Conservation (phyloP, 2,888 invertebrate species). For the Kryphioiulus occultus region DNA sequence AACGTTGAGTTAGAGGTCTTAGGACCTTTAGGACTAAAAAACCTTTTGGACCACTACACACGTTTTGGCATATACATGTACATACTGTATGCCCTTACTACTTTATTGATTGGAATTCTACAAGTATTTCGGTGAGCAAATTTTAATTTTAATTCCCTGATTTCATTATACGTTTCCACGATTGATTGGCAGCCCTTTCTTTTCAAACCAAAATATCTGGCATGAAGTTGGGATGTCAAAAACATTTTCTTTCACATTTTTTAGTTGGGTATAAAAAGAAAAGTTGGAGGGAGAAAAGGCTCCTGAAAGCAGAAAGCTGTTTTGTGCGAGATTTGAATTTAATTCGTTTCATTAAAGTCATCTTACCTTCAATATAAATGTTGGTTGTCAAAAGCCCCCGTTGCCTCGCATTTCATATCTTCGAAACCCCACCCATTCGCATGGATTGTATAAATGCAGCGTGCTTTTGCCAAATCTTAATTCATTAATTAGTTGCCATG, state of each 20-base stretch:
- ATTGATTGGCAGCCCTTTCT: not conserved
- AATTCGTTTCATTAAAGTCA: conserved; percentile 35
- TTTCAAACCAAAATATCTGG: not conserved
- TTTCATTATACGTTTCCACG: not conserved
- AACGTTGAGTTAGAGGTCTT: too few species aligned
- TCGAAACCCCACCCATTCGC: conserved; percentile 1
- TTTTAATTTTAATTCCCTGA: not conserved
- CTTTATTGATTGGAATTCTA: not conserved
- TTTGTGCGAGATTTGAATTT: conserved; percentile 35
- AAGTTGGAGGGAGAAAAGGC: not conserved
- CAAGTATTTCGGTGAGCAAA: not conserved
- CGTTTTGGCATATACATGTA: not conserved
- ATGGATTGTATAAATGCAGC: not conserved
- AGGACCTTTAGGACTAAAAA: too few species aligned
- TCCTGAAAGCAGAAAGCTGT: conserved; percentile 20
- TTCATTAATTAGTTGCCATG: conserved; percentile 26
- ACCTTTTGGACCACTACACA: too few species aligned
- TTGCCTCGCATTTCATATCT: conserved; percentile 26
- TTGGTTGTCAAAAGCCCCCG: conserved; percentile 26
- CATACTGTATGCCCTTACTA: not conserved
- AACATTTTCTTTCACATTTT: conserved; percentile 4
- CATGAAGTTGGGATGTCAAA: not conserved
- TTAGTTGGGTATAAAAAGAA: not conserved
- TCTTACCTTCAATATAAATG: conserved; percentile 35
- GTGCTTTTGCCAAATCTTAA: conserved; percentile 14